Evolutionary conservation across 2,797 vertebrate genomes (phyloP).

Genomic region (Myotis vivesi): DNA sequence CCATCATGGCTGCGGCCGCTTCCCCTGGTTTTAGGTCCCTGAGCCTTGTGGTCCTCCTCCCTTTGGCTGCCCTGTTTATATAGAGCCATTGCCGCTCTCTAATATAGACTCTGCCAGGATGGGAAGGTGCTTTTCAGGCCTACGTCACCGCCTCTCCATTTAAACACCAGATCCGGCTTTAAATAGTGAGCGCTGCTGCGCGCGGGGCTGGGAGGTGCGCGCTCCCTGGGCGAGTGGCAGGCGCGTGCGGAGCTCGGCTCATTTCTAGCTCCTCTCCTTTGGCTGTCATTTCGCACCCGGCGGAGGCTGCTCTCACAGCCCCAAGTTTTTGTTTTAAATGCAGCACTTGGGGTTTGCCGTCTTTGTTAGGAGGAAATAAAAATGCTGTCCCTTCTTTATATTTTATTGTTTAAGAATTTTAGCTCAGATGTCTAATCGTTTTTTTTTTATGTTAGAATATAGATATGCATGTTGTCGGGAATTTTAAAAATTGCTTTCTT

Average conservation of each 20-base stretch:
- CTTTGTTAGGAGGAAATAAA: background rate
- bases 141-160: constrained; percentile 97
- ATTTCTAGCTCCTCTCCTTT: background rate
- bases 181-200: constrained; percentile 91
- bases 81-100: constrained; percentile 97
- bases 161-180: constrained; percentile 95
- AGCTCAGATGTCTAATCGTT: background rate
- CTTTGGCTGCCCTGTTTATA: constrained; percentile 93
- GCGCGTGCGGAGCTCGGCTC: constrained; percentile 35
- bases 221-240: constrained; percentile 76
- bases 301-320: background rate
- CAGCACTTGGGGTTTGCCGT: background rate
- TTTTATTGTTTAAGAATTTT: background rate
- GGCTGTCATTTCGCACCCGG: background rate
- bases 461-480: background rate
- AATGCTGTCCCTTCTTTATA: background rate
- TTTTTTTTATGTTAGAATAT: too few relatives aligned
- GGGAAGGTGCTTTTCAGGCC: constrained; percentile 96
- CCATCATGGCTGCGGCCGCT: constrained; percentile 87
- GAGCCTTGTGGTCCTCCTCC: constrained; percentile 94
- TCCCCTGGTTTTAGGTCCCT: constrained; percentile 84
- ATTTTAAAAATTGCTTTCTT: background rate
- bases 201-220: constrained; percentile 85
- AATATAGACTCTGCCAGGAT: constrained; percentile 98
- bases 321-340: background rate